Base-by-base conservation (phyloP, 2,888 invertebrate genomes). In the Ichneumon xanthorius region DNA sequence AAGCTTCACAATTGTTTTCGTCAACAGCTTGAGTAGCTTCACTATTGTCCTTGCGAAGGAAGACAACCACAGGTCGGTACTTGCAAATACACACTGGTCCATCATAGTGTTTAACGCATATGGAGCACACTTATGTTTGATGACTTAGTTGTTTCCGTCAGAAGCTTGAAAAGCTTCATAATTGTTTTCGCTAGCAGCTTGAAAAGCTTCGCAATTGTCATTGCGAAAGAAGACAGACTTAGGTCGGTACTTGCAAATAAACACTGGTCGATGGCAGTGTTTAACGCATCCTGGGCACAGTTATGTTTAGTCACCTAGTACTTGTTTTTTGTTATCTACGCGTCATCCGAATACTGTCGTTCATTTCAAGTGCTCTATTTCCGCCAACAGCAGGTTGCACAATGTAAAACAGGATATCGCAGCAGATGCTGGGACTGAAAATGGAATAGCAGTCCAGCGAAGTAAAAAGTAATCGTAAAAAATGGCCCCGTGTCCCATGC, bases 171-270 rank as follows among this genome's bases (percentile, higher is more conserved):
- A 48, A 16, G 16, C 11, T 48, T 48, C 48, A 4, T 5, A 16
- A 48, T 14, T 14, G 2, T 16, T 14, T 92, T 80, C 92, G 92
- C 33, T 88, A 89, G 48, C 91, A 92, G 68, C 75, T 92, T 83
- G 90, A 92, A 53, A 92, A 91, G 76, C 82, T 92, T 63, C 90
- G 91, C 68, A 92, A 91, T 76, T 93, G 93, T 85, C 78, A 92
- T 6, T 93, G 93, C 86, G 90, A 92, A 75, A 89, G 89, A 63
- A 90, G 93, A 84, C 94, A 93, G 72, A 89, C 92, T 16, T 90
- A 93, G 94, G 92, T 92, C 90, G 82, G 76, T n/a, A 4, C 30
- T 45, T 4, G 22, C 68, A 40, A 53, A 19, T 53, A 19, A 1
- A 53, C 19, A n/a, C 19, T 26, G 5, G 14, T 30, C 26, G 16